A percentile compares a stretch with the other conserved stretches of the same genome.
These are phyloP conservation scores for Molothrus aeneus DNA, from an alignment of 2,797 vertebrate species.

Conservation along the genomic window DNA sequence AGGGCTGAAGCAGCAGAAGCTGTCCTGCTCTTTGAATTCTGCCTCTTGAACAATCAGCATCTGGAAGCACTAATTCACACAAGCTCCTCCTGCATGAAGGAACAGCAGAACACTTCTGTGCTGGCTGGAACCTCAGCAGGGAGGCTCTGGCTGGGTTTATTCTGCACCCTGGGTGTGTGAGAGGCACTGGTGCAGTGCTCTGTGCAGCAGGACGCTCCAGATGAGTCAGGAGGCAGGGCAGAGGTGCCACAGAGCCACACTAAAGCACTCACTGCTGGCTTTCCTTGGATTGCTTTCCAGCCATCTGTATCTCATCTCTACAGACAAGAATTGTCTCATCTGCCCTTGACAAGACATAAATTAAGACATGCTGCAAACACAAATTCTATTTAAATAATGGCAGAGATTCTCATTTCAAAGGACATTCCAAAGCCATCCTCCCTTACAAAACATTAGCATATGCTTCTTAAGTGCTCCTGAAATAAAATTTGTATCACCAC, in stretches of 20 bases:
- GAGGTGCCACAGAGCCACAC: background rate
- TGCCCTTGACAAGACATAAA: background rate
- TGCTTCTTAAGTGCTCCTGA: constrained; percentile 10
- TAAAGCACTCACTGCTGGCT: background rate
- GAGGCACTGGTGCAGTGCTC: background rate
- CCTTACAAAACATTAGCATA: constrained; percentile 12
- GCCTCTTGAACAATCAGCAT: background rate
- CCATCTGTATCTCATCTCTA: background rate
- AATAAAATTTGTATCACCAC: constrained; percentile 13
- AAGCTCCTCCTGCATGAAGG: background rate
- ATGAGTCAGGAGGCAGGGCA: background rate
- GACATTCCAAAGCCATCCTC: background rate
- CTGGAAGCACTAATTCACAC: background rate
- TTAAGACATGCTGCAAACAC: background rate
- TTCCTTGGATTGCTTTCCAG: background rate
- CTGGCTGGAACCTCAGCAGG: background rate
- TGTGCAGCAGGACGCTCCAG: background rate
- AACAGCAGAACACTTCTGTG: background rate
- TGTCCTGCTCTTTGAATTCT: background rate
- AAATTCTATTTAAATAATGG: background rate
- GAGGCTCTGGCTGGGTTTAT: background rate
- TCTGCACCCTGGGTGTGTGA: background rate
- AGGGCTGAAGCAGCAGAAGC: background rate
- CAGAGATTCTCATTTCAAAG: constrained; percentile 8
- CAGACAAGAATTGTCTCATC: background rate